Evolutionary conservation across 2,888 invertebrate species (phyloP).

Genomic region (Megalurothrips usitatus): DNA sequence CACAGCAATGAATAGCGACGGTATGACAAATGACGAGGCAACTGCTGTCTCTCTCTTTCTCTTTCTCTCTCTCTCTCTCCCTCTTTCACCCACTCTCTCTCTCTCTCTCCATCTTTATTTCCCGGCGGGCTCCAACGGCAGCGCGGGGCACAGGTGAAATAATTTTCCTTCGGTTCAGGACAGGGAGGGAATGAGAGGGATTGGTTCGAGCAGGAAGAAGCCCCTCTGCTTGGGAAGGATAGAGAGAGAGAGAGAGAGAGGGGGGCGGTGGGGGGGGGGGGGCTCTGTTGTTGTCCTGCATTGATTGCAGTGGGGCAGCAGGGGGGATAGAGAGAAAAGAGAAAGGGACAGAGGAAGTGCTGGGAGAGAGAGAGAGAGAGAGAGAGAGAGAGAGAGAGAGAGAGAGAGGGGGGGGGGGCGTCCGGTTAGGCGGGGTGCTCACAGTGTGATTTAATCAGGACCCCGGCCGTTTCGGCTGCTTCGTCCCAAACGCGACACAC

Average conservation of each 20-base stretch:
- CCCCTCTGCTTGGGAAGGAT: neutral
- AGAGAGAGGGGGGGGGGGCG: neutral
- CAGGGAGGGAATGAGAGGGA: too few relatives aligned
- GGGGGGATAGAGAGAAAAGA: neutral
- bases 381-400: neutral
- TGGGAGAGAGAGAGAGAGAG: neutral
- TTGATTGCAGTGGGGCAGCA: neutral
- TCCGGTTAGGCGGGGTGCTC: neutral
- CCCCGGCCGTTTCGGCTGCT: neutral
- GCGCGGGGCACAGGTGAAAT: neutral
- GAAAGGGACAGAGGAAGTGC: neutral
- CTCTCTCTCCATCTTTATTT: neutral
- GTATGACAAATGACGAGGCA: too few relatives aligned
- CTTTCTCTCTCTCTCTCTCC: neutral
- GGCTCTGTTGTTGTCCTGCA: neutral
- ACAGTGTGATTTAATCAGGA: neutral
- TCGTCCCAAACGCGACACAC: too few relatives aligned
- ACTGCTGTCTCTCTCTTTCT: neutral
- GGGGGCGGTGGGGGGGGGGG: neutral
- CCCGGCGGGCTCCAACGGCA: neutral
- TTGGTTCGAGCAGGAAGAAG: neutral
- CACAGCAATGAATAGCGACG: too few relatives aligned
- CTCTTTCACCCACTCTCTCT: neutral
- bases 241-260: neutral
- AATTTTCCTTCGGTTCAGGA: too few relatives aligned